Conservation (phyloP, 1,140 invertebrate species). For the Stegodyphus mimosarum region DNA sequence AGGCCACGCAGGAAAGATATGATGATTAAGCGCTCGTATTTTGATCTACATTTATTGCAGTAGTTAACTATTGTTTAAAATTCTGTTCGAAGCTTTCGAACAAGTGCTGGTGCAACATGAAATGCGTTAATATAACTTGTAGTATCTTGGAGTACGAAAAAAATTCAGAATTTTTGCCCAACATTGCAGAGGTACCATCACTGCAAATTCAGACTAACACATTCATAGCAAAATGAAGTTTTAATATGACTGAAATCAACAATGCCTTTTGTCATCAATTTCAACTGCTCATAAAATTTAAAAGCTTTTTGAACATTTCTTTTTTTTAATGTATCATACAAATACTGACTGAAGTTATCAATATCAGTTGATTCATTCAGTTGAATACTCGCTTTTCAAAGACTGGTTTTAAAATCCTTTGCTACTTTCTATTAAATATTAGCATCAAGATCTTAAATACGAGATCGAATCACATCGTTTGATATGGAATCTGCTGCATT, state of each 20-base stretch:
- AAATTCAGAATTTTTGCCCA: conserved; percentile 6
- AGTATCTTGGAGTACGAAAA: conserved; percentile 5
- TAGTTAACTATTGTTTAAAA: background rate
- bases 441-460: background rate
- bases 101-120: background rate
- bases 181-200: conserved; percentile 7
- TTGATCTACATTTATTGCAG: too few relatives aligned
- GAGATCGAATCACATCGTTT: background rate
- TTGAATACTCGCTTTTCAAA: background rate
- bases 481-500: background rate
- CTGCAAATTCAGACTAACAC: background rate
- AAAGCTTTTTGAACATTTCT: background rate
- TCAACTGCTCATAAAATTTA: background rate
- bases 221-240: background rate
- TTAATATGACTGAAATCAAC: conserved; percentile 1
- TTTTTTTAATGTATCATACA: background rate
- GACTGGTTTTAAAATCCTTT: background rate
- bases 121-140: background rate
- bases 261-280: conserved; percentile 3
- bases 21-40: too few relatives aligned
- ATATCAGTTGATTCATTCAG: conserved; percentile 5
- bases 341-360: conserved; percentile 12
- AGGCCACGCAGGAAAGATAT: too few relatives aligned
- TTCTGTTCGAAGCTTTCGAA: background rate
- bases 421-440: background rate